phyloP scores from a whole-genome alignment of 2,113 vertebrate genomes.

The human (Homo sapiens) region DNA sequence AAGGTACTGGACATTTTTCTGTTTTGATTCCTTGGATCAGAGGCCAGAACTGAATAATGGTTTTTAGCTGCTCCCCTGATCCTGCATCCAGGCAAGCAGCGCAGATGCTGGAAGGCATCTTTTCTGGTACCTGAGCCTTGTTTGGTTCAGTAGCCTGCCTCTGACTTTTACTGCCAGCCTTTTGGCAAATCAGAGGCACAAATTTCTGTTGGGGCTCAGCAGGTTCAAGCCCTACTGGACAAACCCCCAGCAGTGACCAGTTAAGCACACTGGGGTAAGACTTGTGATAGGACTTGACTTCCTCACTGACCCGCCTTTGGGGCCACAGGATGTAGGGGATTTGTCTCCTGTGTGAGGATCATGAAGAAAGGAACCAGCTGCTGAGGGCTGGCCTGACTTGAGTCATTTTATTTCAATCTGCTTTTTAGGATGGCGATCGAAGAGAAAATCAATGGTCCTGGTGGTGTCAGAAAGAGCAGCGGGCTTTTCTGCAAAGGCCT shows the following conservation, averaged over 20 bases:
- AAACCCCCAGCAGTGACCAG: not conserved
- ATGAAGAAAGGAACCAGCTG: constrained; percentile 4
- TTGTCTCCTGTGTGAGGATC: constrained; percentile 13
- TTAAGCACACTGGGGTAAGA: not conserved
- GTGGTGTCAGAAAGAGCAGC: not conserved
- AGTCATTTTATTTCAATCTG: constrained; percentile 27
- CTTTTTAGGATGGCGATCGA: not conserved
- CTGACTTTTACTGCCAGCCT: not conserved
- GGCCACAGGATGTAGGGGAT: not conserved
- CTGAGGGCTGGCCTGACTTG: not conserved
- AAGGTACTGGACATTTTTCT: constrained; percentile 22
- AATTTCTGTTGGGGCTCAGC: constrained; percentile 34
- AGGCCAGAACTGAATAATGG: constrained; percentile 33
- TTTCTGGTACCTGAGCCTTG: not conserved
- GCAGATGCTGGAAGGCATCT: not conserved
- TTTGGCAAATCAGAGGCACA: constrained; percentile 16
- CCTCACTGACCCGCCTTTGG: not conserved
- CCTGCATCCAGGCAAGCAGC: not conserved
- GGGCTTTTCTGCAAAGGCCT: not conserved
- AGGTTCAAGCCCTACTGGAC: not conserved
- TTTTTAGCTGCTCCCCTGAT: constrained; percentile 27
- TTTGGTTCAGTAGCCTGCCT: not conserved
- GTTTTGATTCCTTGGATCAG: constrained; percentile 26
- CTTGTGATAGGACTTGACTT: constrained; percentile 6
- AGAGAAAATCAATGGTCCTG: not conserved